phyloP scores from a whole-genome alignment of 2,113 vertebrate genomes.

The Corythornis vintsioides region DNA sequence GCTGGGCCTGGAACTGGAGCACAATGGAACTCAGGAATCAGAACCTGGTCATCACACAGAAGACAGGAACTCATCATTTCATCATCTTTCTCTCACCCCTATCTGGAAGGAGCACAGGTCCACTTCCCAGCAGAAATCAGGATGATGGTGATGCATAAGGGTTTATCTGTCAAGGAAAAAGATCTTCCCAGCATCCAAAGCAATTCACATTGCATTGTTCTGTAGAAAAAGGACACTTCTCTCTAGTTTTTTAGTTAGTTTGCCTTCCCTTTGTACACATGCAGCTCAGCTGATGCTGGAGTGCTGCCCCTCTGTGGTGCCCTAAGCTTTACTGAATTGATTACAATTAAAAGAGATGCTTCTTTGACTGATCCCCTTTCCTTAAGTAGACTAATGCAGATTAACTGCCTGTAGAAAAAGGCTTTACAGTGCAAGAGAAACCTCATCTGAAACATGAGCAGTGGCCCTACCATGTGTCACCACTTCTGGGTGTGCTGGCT shows the following conservation, averaged over 20 bases:
- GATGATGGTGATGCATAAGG: fast-evolving
- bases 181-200: not conserved
- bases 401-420: slow-evolving; percentile 6
- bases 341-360: slow-evolving; percentile 4
- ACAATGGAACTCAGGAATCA: not conserved
- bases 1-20: not conserved
- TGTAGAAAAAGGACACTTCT: not conserved
- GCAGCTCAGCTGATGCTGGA: not conserved
- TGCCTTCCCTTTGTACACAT: not conserved
- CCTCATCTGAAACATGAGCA: not conserved
- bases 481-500: not conserved
- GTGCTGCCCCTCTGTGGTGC: not conserved
- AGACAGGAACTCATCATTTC: not conserved
- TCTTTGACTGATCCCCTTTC: slow-evolving; percentile 38
- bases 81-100: not conserved
- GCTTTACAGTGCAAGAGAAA: slow-evolving; percentile 1
- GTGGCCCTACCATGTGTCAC: not conserved
- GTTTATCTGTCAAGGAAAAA: not conserved
- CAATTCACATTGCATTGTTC: not conserved
- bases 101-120: not conserved
- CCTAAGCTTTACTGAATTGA: slow-evolving; percentile 15
- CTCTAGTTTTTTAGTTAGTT: not conserved
- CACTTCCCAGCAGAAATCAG: not conserved
- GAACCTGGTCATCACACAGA: not conserved
- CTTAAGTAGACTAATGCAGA: slow-evolving; percentile 33